Percentiles rank a stretch among this genome's conserved stretches.
Evolutionary conservation across 2,113 vertebrate genomes (phyloP).

Genomic region (Pimephales promelas): DNA sequence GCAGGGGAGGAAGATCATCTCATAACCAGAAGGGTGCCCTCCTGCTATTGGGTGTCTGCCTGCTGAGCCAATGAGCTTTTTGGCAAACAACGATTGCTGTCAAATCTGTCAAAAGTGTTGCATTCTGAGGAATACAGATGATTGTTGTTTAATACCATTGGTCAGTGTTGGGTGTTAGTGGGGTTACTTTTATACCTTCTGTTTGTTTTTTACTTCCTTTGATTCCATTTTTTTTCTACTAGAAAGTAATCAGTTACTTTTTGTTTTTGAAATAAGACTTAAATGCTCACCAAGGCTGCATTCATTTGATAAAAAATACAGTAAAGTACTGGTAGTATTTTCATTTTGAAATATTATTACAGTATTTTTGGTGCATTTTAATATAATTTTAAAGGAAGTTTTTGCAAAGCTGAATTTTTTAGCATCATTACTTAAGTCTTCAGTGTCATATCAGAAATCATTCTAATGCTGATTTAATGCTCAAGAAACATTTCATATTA

Average conservation of each 20-base stretch:
- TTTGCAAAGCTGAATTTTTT: background rate
- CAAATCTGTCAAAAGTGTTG: conserved; percentile 15
- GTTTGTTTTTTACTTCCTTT: background rate
- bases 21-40: conserved; percentile 27
- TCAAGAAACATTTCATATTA: background rate
- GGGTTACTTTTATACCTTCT: background rate
- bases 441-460: background rate
- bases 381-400: background rate
- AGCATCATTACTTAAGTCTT: background rate
- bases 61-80: background rate
- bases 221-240: background rate
- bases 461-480: background rate
- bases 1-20: conserved; percentile 28
- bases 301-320: background rate
- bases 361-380: background rate
- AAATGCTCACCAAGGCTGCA: background rate
- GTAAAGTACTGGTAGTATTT: background rate
- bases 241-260: background rate
- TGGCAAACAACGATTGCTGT: background rate
- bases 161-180: background rate
- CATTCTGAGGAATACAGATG: conserved; percentile 11
- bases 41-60: conserved; percentile 10
- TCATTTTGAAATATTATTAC: background rate
- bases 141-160: conserved; percentile 3
- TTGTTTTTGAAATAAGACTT: background rate